Evolutionary conservation across 2,113 vertebrate genomes (phyloP).

Genomic region (Nannospalax galili): DNA sequence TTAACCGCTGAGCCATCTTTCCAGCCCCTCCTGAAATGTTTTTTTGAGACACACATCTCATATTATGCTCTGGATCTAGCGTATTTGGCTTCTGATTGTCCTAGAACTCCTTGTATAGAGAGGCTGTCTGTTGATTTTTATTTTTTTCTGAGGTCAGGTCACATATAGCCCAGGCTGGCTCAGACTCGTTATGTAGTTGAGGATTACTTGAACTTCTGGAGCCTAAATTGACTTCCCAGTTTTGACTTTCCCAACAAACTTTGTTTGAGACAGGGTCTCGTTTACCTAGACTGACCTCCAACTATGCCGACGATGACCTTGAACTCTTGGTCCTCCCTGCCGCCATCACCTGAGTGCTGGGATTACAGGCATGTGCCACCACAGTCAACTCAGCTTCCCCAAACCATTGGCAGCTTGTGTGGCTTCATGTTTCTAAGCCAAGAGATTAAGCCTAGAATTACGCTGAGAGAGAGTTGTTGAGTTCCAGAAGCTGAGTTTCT

Average conservation of each 20-base stretch:
- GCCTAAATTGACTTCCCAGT: not conserved
- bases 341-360: not conserved
- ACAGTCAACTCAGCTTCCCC: not conserved
- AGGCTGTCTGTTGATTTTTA: too few relatives aligned
- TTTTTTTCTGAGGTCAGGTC: not conserved
- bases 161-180: not conserved
- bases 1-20: not conserved
- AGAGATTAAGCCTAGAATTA: not conserved
- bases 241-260: not conserved
- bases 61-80: not conserved
- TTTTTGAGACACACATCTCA: not conserved
- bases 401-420: not conserved
- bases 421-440: not conserved
- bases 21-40: not conserved
- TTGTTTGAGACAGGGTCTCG: not conserved
- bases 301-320: not conserved
- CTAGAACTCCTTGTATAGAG: not conserved
- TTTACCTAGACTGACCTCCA: not conserved
- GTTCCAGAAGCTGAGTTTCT: conserved; percentile 10
- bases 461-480: not conserved
- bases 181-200: not conserved
- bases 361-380: not conserved
- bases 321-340: not conserved
- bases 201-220: not conserved
- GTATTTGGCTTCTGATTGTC: too few relatives aligned